Conservation (phyloP, 2,797 vertebrate genomes). For the Nyctalus aviator region DNA sequence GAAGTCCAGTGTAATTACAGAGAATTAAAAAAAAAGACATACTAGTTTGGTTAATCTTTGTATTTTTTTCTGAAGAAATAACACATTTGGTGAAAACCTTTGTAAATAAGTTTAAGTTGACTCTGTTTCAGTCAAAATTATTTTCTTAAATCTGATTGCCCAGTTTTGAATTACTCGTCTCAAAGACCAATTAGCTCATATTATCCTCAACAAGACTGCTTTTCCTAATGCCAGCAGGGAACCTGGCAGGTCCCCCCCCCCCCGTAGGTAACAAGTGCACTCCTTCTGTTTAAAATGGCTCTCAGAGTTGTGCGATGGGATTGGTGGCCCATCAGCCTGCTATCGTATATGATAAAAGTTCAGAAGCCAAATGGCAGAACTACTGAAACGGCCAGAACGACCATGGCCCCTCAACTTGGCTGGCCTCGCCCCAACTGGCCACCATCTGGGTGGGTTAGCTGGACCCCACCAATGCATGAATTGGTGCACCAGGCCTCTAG, state of each 20-base stretch:
- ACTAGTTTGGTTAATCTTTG: slow-evolving; percentile 52
- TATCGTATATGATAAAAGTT: not conserved
- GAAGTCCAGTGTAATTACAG: slow-evolving; percentile 68
- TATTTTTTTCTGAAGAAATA: slow-evolving; percentile 63
- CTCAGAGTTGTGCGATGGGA: not conserved
- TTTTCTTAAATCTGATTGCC: slow-evolving; percentile 61
- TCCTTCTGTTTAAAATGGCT: slow-evolving; percentile 47
- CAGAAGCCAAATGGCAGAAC: too few relatives aligned
- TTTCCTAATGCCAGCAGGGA: slow-evolving; percentile 53
- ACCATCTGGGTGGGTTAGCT: too few relatives aligned
- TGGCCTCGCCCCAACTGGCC: too few relatives aligned
- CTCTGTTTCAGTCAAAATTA: slow-evolving; percentile 52
- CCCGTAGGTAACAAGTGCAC: not conserved
- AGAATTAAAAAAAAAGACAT: slow-evolving; percentile 49
- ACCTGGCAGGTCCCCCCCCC: not conserved
- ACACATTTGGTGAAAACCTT: slow-evolving; percentile 41
- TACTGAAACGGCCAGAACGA: too few relatives aligned
- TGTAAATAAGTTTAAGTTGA: slow-evolving; percentile 60
- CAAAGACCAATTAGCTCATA: slow-evolving; percentile 52
- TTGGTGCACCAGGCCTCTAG: too few relatives aligned
- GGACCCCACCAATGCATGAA: too few relatives aligned
- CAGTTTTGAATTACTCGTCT: slow-evolving; percentile 68
- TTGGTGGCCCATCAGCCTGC: not conserved
- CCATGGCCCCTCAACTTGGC: too few relatives aligned
- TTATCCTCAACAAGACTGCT: slow-evolving; percentile 54